Percentiles rank a stretch among this genome's conserved stretches.
Conservation (phyloP, 2,888 invertebrate species). For the Terebella lapidaria region DNA sequence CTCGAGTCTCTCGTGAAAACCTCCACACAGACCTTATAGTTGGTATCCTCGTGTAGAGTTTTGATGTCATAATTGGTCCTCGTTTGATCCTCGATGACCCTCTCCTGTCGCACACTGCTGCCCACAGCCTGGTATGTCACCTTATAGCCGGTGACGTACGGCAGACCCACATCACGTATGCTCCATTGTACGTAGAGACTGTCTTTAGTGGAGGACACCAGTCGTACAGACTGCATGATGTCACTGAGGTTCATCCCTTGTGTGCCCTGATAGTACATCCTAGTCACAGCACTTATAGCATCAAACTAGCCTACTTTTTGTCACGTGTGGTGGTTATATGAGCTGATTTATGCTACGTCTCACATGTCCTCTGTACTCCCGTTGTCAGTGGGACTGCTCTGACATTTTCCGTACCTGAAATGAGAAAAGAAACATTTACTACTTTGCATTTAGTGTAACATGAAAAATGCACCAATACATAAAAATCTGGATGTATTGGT, state of each 20-base stretch:
- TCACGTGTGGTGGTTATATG: too few species aligned
- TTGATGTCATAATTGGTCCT: slow-evolving; percentile 21
- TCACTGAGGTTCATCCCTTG: background rate
- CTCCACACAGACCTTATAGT: slow-evolving; percentile 25
- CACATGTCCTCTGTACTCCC: too few species aligned
- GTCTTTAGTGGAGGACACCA: background rate
- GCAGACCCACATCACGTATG: background rate
- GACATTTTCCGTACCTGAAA: too few species aligned
- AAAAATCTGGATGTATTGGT: too few species aligned
- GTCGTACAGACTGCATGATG: background rate
- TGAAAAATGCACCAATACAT: too few species aligned
- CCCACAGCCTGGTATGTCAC: slow-evolving; percentile 24
- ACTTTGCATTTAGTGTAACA: too few species aligned
- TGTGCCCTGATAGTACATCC: too few species aligned
- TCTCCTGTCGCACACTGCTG: slow-evolving; percentile 20
- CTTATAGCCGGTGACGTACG: background rate
- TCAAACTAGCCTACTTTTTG: too few species aligned
- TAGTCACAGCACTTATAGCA: too few species aligned
- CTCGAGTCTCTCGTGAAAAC: slow-evolving; percentile 11
- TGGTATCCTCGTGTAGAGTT: slow-evolving; percentile 26
- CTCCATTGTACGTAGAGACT: background rate
- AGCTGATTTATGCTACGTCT: too few species aligned
- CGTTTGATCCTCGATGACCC: slow-evolving; percentile 5
- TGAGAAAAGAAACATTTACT: too few species aligned
- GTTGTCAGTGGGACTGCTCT: too few species aligned